Conservation (phyloP, 2,113 vertebrate species). For the Promerops cafer region DNA sequence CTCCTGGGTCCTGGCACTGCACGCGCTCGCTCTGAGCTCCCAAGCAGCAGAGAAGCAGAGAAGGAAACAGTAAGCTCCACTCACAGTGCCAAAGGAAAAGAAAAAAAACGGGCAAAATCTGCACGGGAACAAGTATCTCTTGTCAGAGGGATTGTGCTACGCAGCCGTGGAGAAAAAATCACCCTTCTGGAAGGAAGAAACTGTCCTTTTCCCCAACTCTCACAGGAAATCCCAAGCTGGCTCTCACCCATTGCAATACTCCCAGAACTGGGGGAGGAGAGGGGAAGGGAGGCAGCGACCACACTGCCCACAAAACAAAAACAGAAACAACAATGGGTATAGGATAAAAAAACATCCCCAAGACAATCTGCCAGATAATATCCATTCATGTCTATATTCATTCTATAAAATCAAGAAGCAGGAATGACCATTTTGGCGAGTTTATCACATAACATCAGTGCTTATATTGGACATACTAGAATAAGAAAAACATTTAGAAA, state of each 20-base stretch:
- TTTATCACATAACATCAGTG: background rate
- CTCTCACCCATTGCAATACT: background rate
- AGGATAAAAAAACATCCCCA: background rate
- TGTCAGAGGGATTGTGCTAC: fast-evolving
- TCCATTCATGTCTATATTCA: background rate
- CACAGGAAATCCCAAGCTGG: background rate
- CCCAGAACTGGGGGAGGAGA: background rate
- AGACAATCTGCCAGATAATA: background rate
- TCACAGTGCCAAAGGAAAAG: background rate
- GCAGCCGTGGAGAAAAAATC: fast-evolving
- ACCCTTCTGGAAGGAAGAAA: too few species aligned
- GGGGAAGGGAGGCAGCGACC: background rate
- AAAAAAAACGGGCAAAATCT: too few species aligned
- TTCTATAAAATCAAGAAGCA: background rate
- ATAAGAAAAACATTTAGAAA: background rate
- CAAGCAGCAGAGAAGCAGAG: background rate
- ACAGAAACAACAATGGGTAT: background rate
- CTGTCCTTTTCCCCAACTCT: too few species aligned
- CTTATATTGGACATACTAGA: background rate
- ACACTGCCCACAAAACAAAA: background rate
- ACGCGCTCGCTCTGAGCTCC: background rate
- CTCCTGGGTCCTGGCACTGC: fast-evolving
- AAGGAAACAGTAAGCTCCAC: too few species aligned
- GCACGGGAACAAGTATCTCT: too few species aligned
- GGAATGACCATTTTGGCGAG: background rate